Evolutionary conservation across 2,113 vertebrate genomes (phyloP).

Genomic region (Casuarius casuarius): DNA sequence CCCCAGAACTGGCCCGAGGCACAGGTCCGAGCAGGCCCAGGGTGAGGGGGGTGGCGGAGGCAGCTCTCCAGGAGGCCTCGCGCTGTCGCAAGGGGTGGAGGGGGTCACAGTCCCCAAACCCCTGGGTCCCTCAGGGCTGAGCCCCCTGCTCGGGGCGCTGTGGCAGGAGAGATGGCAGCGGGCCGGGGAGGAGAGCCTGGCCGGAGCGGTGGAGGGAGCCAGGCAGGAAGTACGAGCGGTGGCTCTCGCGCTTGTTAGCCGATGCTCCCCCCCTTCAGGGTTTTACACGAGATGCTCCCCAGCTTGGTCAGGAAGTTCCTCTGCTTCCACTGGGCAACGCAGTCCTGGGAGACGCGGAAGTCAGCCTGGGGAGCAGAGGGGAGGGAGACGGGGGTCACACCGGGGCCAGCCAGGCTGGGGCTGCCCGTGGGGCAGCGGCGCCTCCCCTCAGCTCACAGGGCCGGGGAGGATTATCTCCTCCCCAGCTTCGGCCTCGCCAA

Average conservation of each 20-base stretch:
- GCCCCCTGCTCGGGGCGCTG: rapidly evolving
- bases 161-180: background rate
- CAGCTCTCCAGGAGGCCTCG: background rate
- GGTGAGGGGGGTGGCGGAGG: background rate
- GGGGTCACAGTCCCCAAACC: background rate
- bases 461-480: background rate
- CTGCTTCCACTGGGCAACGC: slow-evolving; percentile 91
- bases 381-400: background rate
- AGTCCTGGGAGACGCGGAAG: slow-evolving; percentile 86
- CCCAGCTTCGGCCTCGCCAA: background rate
- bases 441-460: background rate
- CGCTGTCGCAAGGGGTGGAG: background rate
- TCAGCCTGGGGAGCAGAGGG: slow-evolving; percentile 80
- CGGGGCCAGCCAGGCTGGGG: no score
- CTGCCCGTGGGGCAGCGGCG: rapidly evolving
- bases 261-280: slow-evolving; percentile 92
- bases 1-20: background rate
- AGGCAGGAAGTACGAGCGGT: background rate
- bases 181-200: background rate
- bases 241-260: slow-evolving; percentile 76
- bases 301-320: slow-evolving; percentile 91
- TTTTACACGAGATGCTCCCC: slow-evolving; percentile 90
- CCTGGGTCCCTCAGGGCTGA: background rate
- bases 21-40: background rate
- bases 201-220: background rate